A percentile compares a stretch with the other conserved stretches of the same genome.
These are phyloP conservation scores for Bembecia ichneumoniformis DNA, from an alignment of 2,888 invertebrate genomes.

Conservation along the genomic window DNA sequence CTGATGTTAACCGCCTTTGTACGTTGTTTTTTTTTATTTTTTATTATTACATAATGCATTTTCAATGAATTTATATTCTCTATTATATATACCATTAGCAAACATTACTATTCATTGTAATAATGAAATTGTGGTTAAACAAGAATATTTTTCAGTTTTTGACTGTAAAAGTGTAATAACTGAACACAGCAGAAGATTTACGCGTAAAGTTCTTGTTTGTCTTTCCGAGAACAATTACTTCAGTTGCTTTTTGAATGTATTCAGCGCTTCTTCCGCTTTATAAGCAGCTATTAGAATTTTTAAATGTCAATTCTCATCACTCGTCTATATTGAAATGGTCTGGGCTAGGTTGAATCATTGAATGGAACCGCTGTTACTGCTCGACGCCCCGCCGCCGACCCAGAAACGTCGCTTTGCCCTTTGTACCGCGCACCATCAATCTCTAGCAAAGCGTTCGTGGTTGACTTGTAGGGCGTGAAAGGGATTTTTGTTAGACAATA, in stretches of 20 bases:
- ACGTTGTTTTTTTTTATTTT: too few species aligned
- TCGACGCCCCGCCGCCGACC: slow-evolving; percentile 12
- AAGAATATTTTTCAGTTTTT: too few species aligned
- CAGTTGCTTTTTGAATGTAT: neutral
- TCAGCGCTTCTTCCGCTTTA: slow-evolving; percentile 20
- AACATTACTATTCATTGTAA: too few species aligned
- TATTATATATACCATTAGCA: too few species aligned
- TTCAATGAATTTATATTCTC: too few species aligned
- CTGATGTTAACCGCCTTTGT: too few species aligned
- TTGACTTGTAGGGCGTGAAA: too few species aligned
- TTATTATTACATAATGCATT: too few species aligned
- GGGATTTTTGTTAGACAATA: too few species aligned
- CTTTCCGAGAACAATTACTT: neutral
- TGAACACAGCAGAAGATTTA: too few species aligned
- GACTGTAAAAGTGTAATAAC: too few species aligned
- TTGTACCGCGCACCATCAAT: slow-evolving; percentile 32
- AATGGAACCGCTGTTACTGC: slow-evolving; percentile 22
- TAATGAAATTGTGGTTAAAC: too few species aligned
- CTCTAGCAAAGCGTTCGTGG: slow-evolving; percentile 7
- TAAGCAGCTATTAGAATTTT: slow-evolving; percentile 30
- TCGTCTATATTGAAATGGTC: slow-evolving; percentile 13
- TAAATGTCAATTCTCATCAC: slow-evolving; percentile 16
- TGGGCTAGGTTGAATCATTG: slow-evolving; percentile 16
- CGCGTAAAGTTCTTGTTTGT: neutral
- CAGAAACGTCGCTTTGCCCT: slow-evolving; percentile 27